These are phyloP conservation scores for Leptestheria dahalacensis DNA, from an alignment of 1,140 invertebrate genomes.

Conservation along the genomic window DNA sequence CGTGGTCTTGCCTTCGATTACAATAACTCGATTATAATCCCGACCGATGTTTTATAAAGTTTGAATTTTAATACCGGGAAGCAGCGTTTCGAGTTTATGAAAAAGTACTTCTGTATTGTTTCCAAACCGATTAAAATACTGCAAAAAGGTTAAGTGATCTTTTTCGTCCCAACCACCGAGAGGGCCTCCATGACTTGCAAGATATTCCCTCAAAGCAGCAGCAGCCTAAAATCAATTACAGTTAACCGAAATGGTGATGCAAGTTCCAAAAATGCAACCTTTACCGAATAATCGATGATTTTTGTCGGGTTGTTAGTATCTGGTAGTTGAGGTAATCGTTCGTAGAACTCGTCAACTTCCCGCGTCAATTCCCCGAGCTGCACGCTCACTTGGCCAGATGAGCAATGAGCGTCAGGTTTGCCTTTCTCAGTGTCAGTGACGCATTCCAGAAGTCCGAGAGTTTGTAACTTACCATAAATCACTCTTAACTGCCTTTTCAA, in stretches of 20 bases:
- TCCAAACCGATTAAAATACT: not conserved
- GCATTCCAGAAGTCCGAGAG: not conserved
- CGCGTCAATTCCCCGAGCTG: no score
- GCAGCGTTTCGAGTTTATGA: not conserved
- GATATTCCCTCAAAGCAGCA: slow-evolving; percentile 5
- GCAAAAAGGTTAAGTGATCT: slow-evolving; percentile 12
- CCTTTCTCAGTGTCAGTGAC: not conserved
- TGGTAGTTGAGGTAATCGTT: not conserved
- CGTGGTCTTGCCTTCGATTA: slow-evolving; percentile 7
- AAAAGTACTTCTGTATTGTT: not conserved
- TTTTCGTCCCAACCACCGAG: slow-evolving; percentile 10
- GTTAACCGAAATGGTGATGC: not conserved
- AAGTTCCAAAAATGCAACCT: not conserved
- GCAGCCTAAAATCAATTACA: not conserved
- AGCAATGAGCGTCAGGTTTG: not conserved
- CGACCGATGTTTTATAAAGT: not conserved
- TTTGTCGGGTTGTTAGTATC: not conserved
- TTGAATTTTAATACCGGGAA: slow-evolving; percentile 3
- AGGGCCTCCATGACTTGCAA: slow-evolving; percentile 7
- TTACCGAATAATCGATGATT: not conserved
- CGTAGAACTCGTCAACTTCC: not conserved
- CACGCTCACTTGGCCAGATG: no score
- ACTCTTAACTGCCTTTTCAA: not conserved
- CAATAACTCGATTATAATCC: not conserved
- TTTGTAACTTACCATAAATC: not conserved